Evolutionary conservation across 2,113 vertebrate genomes (phyloP), one percentile per base, ranked within the genome.

Genomic region (Chitala chitala): DNA sequence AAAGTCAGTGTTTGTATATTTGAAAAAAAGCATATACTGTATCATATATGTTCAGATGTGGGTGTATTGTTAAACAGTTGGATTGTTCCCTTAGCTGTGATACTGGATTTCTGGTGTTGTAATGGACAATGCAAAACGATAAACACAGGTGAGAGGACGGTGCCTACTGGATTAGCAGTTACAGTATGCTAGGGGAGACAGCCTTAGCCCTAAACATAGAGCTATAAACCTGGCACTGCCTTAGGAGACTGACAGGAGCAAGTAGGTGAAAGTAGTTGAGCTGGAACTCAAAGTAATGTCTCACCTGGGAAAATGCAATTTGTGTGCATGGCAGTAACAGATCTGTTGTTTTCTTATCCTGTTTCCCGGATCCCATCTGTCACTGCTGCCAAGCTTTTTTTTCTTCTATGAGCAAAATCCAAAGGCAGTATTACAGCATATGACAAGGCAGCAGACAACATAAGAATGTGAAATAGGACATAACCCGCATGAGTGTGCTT

Each of bases 211-310:
- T 73, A 80, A 77, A 33, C 20, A 64, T 66, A 69, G 74, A 82
- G 79, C 80, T 80, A 3, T n/a, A 8, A 72, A 81, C 84, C 79
- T 71, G 42, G 64, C 78, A 44, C 65, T 75, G 64, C 50, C 13
- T 10, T 75, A 8, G 72, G 55, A 77, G 78, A 76, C 31, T 64
- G 68, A 58, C 5, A 58, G 55, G 65, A 72, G 26, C 9, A 63
- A 75, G 53, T 71, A 74, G 9, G 58, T 48, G 24, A 74, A 7
- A 64, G n/a, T 36, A 42, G 46, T 13, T 53, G 31, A 22, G n/a
- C n/a, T n/a, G n/a, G 54, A 48, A 33, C 46, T 65, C n/a, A 22
- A 71, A 31, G n/a, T 51, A 65, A 24, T 20, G 48, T 38, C 44
- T 5, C 17, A 64, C 59, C 20, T 3, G 26, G 72, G 42, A 74